These are phyloP conservation scores for Dascillus cervinus DNA, from an alignment of 2,888 invertebrate genomes.

Conservation along the genomic window DNA sequence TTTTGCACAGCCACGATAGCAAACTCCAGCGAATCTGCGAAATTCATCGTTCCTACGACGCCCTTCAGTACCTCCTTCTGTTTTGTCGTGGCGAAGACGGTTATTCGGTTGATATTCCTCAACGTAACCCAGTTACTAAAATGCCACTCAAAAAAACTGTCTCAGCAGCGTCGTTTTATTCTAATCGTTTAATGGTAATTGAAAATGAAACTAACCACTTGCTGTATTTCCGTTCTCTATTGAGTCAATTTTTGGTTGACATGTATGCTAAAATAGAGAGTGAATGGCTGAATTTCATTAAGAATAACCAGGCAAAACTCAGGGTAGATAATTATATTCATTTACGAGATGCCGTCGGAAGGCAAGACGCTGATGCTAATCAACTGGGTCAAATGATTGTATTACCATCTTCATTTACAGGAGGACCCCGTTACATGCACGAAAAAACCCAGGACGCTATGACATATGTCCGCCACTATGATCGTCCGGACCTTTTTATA, in stretches of 20 bases:
- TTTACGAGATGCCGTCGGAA: constrained; percentile 29
- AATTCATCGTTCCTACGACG: not conserved
- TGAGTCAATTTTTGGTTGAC: not conserved
- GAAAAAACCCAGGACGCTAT: constrained; percentile 30
- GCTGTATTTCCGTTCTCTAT: not conserved
- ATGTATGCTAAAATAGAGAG: not conserved
- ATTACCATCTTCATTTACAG: constrained; percentile 25
- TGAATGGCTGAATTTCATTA: constrained; percentile 18
- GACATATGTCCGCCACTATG: constrained; percentile 30
- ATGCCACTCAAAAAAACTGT: not conserved
- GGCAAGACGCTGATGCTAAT: constrained; percentile 21
- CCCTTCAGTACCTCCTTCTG: not conserved
- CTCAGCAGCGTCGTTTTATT: not conserved
- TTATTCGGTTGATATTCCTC: not conserved
- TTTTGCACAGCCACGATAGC: not conserved
- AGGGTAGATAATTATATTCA: constrained; percentile 33
- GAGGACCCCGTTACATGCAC: constrained; percentile 30
- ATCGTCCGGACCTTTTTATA: constrained; percentile 26
- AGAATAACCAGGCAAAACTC: constrained; percentile 28
- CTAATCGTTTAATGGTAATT: not conserved
- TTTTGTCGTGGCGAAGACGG: not conserved
- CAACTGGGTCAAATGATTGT: constrained; percentile 22
- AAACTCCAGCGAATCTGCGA: not conserved
- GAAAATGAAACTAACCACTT: not conserved
- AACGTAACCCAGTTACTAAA: too few species aligned